These are phyloP conservation scores for Harpagoxenus sublaevis DNA, from an alignment of 2,888 invertebrate species.

Conservation along the genomic window DNA sequence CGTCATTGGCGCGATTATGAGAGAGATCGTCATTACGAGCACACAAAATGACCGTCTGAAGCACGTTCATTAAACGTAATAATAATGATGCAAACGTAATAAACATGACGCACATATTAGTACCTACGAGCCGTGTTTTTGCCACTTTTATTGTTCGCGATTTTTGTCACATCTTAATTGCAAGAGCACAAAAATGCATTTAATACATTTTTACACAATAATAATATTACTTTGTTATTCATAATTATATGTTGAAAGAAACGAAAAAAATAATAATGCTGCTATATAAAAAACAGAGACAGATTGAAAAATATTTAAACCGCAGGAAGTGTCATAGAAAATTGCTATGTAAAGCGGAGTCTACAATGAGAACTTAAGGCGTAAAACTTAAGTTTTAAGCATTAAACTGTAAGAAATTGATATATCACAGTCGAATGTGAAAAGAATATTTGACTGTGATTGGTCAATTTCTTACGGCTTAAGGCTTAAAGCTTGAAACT, in stretches of 20 bases:
- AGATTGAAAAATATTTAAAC: conserved; percentile 10
- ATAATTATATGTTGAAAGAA: background rate
- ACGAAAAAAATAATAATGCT: background rate
- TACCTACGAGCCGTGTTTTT: background rate
- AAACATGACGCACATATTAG: conserved; percentile 5
- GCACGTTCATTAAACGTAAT: conserved; percentile 68
- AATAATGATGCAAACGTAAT: conserved; percentile 58
- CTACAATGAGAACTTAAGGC: no score
- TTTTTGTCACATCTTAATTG: conserved; percentile 8
- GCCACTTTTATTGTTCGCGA: background rate
- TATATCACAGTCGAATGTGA: no score
- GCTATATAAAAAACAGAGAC: background rate
- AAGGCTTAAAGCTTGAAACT: no score
- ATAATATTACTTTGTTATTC: background rate
- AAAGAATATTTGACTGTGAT: no score
- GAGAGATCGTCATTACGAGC: conserved; percentile 58
- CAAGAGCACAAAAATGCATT: background rate
- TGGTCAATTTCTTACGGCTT: no score
- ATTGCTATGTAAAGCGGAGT: background rate
- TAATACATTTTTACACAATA: background rate
- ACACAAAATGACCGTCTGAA: conserved; percentile 54
- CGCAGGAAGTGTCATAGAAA: background rate
- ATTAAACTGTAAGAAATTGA: no score
- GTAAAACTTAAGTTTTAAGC: no score
- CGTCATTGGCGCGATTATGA: conserved; percentile 31